phyloP scores from a whole-genome alignment of 2,113 vertebrate species.

The Eira barbara region DNA sequence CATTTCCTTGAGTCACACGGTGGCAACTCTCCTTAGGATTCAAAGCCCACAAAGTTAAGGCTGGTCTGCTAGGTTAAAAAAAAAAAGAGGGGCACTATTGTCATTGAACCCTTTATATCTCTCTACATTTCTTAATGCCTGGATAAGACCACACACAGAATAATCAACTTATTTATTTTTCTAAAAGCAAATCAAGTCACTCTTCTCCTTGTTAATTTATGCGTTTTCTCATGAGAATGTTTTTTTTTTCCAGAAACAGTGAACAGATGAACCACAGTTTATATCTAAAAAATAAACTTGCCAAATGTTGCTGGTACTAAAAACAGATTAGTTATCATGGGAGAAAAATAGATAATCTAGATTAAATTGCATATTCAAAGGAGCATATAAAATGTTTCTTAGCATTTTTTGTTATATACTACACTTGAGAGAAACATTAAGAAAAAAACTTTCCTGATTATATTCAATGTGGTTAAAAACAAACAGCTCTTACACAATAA shows the following conservation, averaged over 20 bases:
- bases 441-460: constrained; percentile 71
- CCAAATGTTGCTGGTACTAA: constrained; percentile 81
- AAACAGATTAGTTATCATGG: constrained; percentile 81
- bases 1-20: neutral
- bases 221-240: constrained; percentile 57
- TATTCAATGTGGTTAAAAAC: constrained; percentile 72
- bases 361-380: constrained; percentile 87
- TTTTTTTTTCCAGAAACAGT: constrained; percentile 48
- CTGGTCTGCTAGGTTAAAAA: constrained; percentile 14
- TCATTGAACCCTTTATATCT: neutral
- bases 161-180: constrained; percentile 33
- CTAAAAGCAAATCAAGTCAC: constrained; percentile 64
- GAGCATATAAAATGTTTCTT: constrained; percentile 83
- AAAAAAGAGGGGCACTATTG: neutral
- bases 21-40: constrained; percentile 11
- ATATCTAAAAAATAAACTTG: constrained; percentile 76
- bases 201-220: constrained; percentile 67
- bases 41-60: neutral
- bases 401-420: constrained; percentile 80
- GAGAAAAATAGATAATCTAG: constrained; percentile 84
- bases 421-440: constrained; percentile 77
- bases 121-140: constrained; percentile 17
- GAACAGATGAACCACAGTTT: constrained; percentile 72
- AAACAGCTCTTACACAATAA: constrained; percentile 73
- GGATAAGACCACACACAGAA: constrained; percentile 38